Base-by-base conservation (phyloP, 2,888 invertebrate genomes). In the Heliconius charithonia region DNA sequence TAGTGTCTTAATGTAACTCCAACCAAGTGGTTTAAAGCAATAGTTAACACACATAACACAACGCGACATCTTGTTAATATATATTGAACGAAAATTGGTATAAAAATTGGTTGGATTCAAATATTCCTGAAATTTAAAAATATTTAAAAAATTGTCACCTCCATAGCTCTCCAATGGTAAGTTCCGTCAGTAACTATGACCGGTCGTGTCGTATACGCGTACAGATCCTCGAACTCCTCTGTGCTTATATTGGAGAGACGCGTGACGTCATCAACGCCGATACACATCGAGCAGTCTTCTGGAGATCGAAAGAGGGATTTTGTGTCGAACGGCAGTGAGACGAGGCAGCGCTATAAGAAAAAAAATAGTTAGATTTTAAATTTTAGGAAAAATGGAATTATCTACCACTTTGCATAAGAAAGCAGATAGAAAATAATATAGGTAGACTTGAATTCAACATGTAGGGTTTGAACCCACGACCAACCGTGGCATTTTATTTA, bases 131-230 rank as follows among this genome's bases (percentile, higher is more conserved):
- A 56, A 71, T 37, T 96, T 16, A 13, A 69, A 6, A 45, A 6
- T 41, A 12, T 0, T 1, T 2, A 67, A 25, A n/a, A n/a, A 1
- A n/a, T 0, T 13, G n/a, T 69, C 25, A 69, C 96, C 81, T 96
- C 87, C 25, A 96, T 90, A 0, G 98, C 98, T 56, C 96, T 96
- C 99, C 99, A 99, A 82, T 97, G 96, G 12, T 84, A 87, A 27
- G 97, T 97, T 0, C 97, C 99, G 90, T 99, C 99, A 7, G 96
- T 96, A 13, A 99, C 95, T 22, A 99, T 97, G 2, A 99, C 97
- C 0, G 99, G 99, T 10, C 95, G 95, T 0, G 97, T 97, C 19
- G 96, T 95, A 86, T 98, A 97, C 0, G 98, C 98, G 85, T 96
- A 98, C 86, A 95, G 91, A 32, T 95, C 88, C 86, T 98, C 97